These are phyloP conservation scores for Mantis religiosa DNA, from an alignment of 2,888 invertebrate species.

Conservation along the genomic window DNA sequence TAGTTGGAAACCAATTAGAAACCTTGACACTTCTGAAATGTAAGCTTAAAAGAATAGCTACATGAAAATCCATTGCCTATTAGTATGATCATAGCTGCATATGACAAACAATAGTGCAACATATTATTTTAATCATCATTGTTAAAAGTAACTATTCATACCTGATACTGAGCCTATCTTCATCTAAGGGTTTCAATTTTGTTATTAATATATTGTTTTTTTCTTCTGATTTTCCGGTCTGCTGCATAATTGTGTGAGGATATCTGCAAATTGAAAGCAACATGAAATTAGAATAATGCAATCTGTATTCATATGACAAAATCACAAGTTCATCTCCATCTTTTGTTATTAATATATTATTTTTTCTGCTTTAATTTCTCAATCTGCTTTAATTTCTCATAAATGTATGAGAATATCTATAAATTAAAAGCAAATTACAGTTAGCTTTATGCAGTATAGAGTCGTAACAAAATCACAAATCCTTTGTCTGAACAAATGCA, in stretches of 20 bases:
- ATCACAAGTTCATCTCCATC: neutral
- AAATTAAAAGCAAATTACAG: neutral
- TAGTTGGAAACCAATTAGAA: too few species aligned
- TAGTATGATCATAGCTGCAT: too few species aligned
- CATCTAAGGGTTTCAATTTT: constrained; percentile 1
- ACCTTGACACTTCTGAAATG: too few species aligned
- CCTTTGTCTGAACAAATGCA: too few species aligned
- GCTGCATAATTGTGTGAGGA: neutral
- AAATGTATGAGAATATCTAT: neutral
- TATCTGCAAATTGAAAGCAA: neutral
- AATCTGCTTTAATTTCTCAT: neutral
- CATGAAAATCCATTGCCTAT: too few species aligned
- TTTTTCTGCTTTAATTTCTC: too few species aligned
- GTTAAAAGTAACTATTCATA: neutral
- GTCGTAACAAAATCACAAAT: neutral
- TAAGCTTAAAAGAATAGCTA: too few species aligned
- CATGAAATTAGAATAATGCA: neutral
- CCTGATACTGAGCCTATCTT: neutral
- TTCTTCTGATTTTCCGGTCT: neutral
- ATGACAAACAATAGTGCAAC: too few species aligned
- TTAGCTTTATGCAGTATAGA: neutral
- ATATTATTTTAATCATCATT: too few species aligned
- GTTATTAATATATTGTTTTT: neutral
- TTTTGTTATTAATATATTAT: too few species aligned
- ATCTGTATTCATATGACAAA: neutral